phyloP scores from a whole-genome alignment of 2,888 invertebrate species.

The Hydriomena furcata region DNA sequence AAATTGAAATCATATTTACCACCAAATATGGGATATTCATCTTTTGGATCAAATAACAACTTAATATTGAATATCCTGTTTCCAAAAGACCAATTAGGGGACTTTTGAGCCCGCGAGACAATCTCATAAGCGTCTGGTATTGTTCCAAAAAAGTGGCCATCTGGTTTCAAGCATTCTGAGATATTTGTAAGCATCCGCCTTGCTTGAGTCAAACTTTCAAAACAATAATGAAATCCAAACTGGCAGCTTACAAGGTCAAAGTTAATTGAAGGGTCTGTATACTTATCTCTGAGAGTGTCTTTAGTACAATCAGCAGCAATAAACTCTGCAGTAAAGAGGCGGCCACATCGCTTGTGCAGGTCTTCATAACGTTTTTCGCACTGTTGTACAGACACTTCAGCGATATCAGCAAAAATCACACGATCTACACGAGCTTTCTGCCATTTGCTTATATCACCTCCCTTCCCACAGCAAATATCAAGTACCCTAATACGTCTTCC shows the following conservation, averaged over 20 bases:
- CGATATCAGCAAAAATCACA: constrained; percentile 96
- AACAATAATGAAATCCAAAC: constrained; percentile 99
- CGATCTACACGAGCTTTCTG: constrained; percentile 91
- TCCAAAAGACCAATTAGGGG: constrained; percentile 85
- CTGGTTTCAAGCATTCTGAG: constrained; percentile 93
- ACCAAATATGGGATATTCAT: constrained; percentile 93
- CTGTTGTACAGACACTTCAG: constrained; percentile 95
- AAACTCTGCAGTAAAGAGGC: constrained; percentile 93
- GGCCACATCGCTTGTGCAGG: constrained; percentile 73
- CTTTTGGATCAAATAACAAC: constrained; percentile 85
- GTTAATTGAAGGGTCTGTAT: constrained; percentile 89
- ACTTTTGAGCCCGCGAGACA: constrained; percentile 87
- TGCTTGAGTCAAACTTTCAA: constrained; percentile 94
- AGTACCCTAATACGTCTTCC: constrained; percentile 89
- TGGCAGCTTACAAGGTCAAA: constrained; percentile 98
- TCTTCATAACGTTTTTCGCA: constrained; percentile 93
- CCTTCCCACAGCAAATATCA: constrained; percentile 99
- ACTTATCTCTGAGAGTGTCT: constrained; percentile 89
- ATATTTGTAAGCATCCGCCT: constrained; percentile 96
- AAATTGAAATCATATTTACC: constrained; percentile 97
- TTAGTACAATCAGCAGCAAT: constrained; percentile 96
- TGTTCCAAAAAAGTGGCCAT: constrained; percentile 98
- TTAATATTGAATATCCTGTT: constrained; percentile 91
- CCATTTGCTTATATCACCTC: constrained; percentile 99
- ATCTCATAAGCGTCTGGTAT: constrained; percentile 97